phyloP scores from a whole-genome alignment of 2,888 invertebrate genomes.

The Amblyjoppa fuscipennis region DNA sequence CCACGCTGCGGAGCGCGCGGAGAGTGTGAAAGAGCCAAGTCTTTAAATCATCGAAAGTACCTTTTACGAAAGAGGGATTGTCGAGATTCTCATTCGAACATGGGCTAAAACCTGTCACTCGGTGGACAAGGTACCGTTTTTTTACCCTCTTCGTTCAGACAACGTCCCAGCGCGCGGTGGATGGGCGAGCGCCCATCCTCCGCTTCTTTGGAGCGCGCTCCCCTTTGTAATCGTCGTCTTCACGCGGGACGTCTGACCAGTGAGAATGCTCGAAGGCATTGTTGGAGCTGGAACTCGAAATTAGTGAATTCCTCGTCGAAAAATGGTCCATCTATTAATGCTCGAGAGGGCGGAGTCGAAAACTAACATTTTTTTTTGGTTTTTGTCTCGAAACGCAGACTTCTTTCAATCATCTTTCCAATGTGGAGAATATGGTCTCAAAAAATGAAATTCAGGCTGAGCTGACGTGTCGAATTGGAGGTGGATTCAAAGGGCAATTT shows the following conservation, averaged over 20 bases:
- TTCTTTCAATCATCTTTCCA: background rate
- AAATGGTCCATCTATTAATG: constrained; percentile 24
- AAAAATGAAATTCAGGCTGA: background rate
- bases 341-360: background rate
- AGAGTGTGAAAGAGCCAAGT: constrained; percentile 62
- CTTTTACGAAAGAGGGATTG: constrained; percentile 59
- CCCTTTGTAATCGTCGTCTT: constrained; percentile 62
- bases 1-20: constrained; percentile 31
- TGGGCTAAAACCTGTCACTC: constrained; percentile 64
- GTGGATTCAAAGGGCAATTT: background rate
- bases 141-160: constrained; percentile 11
- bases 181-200: constrained; percentile 17
- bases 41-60: constrained; percentile 66
- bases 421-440: background rate
- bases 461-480: background rate
- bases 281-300: constrained; percentile 32
- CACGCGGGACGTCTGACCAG: constrained; percentile 38
- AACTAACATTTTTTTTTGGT: background rate
- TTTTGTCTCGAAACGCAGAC: background rate
- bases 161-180: constrained; percentile 42
- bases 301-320: constrained; percentile 42
- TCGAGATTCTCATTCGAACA: constrained; percentile 54
- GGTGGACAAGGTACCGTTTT: constrained; percentile 53
- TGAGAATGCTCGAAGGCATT: constrained; percentile 14
- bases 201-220: constrained; percentile 60